Evolutionary conservation across 1,140 invertebrate species (phyloP).

Genomic region (Thalassaphorura encarpata): DNA sequence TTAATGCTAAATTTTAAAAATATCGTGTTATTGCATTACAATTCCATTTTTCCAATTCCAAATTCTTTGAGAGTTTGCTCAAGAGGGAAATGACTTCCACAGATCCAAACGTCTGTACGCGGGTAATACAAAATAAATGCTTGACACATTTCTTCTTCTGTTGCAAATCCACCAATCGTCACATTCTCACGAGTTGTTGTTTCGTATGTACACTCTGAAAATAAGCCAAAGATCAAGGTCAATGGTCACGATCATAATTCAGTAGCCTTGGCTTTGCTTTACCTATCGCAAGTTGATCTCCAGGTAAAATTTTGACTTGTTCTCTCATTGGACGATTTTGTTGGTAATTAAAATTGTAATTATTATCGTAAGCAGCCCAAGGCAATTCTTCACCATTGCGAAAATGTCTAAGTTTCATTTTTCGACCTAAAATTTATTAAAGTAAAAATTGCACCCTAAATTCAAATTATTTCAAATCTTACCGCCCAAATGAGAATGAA

Average conservation of each 20-base stretch:
- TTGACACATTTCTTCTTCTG: too few species aligned
- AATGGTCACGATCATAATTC: not conserved
- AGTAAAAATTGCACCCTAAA: not conserved
- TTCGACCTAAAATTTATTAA: conserved; percentile 40
- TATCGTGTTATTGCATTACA: too few species aligned
- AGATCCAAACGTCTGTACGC: too few species aligned
- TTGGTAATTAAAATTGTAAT: conserved; percentile 57
- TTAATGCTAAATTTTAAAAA: too few species aligned
- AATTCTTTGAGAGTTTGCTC: too few species aligned
- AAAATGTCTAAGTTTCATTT: conserved; percentile 53
- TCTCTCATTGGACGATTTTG: conserved; percentile 9
- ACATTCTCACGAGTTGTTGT: not conserved
- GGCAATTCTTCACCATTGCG: conserved; percentile 49
- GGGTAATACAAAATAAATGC: too few species aligned
- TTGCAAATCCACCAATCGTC: not conserved
- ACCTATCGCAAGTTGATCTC: conserved; percentile 13
- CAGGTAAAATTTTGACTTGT: conserved; percentile 7
- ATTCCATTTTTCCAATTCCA: too few species aligned
- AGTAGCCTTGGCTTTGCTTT: not conserved
- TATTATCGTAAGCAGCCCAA: conserved; percentile 53
- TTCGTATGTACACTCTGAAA: not conserved
- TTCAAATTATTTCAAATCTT: not conserved
- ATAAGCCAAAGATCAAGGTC: not conserved
- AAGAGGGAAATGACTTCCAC: too few species aligned
- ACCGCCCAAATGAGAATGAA: conserved; percentile 13